Conservation (phyloP, 1,140 invertebrate genomes). For the Teleogryllus occipitalis region DNA sequence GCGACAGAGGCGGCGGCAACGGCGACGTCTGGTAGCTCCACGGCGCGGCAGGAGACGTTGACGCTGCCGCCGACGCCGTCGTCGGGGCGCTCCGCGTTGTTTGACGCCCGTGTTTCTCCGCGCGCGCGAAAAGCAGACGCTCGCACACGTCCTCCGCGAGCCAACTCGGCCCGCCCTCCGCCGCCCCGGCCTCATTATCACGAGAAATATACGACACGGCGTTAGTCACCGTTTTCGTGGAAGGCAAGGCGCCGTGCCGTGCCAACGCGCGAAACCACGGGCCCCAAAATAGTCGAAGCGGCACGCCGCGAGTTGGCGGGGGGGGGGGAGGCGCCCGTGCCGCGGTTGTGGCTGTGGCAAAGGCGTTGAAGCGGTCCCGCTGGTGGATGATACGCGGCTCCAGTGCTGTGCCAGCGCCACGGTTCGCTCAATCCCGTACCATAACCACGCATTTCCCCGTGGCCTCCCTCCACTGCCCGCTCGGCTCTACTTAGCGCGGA, state of each 20-base stretch:
- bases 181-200: neutral
- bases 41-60: neutral
- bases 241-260: neutral
- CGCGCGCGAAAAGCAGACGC: too few species aligned
- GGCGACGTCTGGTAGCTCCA: neutral
- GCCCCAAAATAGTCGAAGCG: neutral
- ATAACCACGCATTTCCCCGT: too few species aligned
- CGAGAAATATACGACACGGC: neutral
- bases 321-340: neutral
- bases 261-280: neutral
- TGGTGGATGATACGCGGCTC: too few species aligned
- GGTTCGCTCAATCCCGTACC: too few species aligned
- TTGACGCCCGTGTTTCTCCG: too few species aligned
- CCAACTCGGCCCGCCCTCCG: neutral
- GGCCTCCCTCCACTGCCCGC: neutral
- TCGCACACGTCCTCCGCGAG: too few species aligned
- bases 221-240: neutral
- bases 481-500: neutral
- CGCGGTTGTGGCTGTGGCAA: too few species aligned
- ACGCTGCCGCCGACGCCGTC: too few species aligned
- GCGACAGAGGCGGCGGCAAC: neutral
- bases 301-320: neutral
- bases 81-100: too few species aligned
- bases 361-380: too few species aligned
- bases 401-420: too few species aligned